A percentile compares a stretch with the other conserved stretches of the same genome.
Evolutionary conservation across 2,113 vertebrate genomes (phyloP).

Genomic region (Malaclemys terrapin): DNA sequence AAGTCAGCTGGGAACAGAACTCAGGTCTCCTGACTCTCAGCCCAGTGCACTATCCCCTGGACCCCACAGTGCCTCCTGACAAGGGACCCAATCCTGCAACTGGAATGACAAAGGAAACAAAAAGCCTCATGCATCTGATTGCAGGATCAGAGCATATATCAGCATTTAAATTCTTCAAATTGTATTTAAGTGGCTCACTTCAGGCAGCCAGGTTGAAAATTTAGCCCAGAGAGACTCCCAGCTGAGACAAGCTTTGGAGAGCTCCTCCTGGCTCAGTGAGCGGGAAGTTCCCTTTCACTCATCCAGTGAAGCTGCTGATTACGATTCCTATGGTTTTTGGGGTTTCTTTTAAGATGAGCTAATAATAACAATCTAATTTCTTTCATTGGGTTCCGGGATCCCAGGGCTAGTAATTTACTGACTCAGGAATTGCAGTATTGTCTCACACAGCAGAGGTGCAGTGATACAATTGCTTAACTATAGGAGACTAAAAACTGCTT

Average conservation of each 20-base stretch:
- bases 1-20: neutral
- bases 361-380: neutral
- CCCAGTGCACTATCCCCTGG: neutral
- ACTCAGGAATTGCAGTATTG: neutral
- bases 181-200: neutral
- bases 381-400: neutral
- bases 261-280: neutral
- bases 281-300: neutral
- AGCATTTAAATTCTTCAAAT: neutral
- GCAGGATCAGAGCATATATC: neutral
- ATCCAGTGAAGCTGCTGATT: neutral
- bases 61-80: neutral
- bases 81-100: neutral
- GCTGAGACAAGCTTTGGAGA: neutral
- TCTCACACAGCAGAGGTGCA: neutral
- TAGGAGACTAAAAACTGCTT: neutral
- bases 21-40: neutral
- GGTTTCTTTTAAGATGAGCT: neutral
- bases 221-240: neutral
- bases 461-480: neutral
- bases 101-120: neutral
- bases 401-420: neutral
- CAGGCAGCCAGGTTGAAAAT: neutral
- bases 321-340: neutral
- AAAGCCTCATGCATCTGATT: neutral